Percentiles rank a stretch among this genome's conserved stretches.
Conservation (phyloP, 1,140 invertebrate species). For the Drosophila kikkawai region DNA sequence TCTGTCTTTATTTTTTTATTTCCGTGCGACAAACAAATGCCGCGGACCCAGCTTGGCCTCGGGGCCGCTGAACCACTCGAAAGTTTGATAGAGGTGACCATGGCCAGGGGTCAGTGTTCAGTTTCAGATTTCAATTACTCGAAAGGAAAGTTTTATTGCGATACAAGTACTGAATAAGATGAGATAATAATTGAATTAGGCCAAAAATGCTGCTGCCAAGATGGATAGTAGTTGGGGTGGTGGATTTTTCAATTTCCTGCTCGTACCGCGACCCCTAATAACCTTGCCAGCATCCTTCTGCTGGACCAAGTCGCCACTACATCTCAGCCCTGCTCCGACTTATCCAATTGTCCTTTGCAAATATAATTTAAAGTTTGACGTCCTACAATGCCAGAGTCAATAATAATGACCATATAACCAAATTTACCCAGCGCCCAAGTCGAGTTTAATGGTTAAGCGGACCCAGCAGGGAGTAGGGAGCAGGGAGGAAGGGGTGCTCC, state of each 20-base stretch:
- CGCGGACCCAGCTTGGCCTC: conserved; percentile 37
- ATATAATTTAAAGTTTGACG: conserved; percentile 79
- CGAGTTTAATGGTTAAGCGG: conserved; percentile 36
- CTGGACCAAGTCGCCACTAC: conserved; percentile 1
- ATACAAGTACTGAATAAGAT: conserved; percentile 19
- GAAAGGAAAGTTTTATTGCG: conserved; percentile 33
- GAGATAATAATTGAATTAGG: conserved; percentile 12
- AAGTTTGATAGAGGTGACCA: conserved; percentile 19
- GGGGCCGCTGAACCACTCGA: conserved; percentile 31
- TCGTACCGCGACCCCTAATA: conserved; percentile 12
- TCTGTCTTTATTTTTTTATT: conserved; percentile 12
- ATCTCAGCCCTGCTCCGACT: conserved; percentile 41
- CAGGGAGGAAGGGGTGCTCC: neutral
- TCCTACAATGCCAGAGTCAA: conserved; percentile 70
- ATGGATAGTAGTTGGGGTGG: neutral
- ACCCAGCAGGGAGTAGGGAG: conserved; percentile 3
- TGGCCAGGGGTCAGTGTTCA: conserved; percentile 3
- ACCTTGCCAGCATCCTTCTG: conserved; percentile 4
- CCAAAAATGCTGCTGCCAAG: neutral
- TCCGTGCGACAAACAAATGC: conserved; percentile 60
- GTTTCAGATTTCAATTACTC: conserved; percentile 54
- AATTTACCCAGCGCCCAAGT: conserved; percentile 66
- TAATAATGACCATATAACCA: conserved; percentile 81
- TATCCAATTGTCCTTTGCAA: conserved; percentile 75
- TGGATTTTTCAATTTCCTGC: conserved; percentile 33